phyloP scores from a whole-genome alignment of 2,797 vertebrate genomes.

The Telmatherina bonti region DNA sequence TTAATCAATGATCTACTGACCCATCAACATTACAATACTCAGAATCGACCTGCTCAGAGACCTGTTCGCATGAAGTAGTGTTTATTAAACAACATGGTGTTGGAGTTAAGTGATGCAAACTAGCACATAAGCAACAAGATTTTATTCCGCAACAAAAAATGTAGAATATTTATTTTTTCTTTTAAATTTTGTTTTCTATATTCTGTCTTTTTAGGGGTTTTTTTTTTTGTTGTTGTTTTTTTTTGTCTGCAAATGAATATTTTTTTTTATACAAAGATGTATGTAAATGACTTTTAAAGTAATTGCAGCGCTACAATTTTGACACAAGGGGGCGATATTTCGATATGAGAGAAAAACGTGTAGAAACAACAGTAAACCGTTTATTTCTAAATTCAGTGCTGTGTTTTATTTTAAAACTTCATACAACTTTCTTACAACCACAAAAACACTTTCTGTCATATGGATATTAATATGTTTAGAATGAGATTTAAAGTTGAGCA shows the following conservation, averaged over 20 bases:
- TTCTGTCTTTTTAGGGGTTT: too few relatives aligned
- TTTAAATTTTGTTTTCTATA: slow-evolving; percentile 5
- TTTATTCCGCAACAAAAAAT: slow-evolving; percentile 14
- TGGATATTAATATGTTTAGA: slow-evolving; percentile 8
- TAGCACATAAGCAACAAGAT: not conserved
- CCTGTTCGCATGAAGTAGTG: not conserved
- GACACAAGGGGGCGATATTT: slow-evolving; percentile 68
- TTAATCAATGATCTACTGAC: slow-evolving; percentile 35
- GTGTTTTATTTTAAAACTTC: slow-evolving; percentile 24
- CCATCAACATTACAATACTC: slow-evolving; percentile 16
- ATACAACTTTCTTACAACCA: slow-evolving; percentile 11
- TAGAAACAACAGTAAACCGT: slow-evolving; percentile 56
- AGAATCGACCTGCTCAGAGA: slow-evolving; percentile 8
- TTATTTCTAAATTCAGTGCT: slow-evolving; percentile 41
- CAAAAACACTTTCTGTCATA: slow-evolving; percentile 1
- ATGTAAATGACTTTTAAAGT: not conserved
- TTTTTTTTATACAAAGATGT: not conserved
- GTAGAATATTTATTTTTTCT: slow-evolving; percentile 7
- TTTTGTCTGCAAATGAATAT: not conserved
- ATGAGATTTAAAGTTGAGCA: not conserved
- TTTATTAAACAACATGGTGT: slow-evolving; percentile 15
- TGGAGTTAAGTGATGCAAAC: slow-evolving; percentile 15
- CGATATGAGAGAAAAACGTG: slow-evolving; percentile 19
- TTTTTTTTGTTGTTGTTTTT: slow-evolving; percentile 21
- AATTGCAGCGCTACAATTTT: not conserved